Evolutionary conservation across 2,797 vertebrate species (phyloP).

Genomic region (Melanotaenia maccullochi): DNA sequence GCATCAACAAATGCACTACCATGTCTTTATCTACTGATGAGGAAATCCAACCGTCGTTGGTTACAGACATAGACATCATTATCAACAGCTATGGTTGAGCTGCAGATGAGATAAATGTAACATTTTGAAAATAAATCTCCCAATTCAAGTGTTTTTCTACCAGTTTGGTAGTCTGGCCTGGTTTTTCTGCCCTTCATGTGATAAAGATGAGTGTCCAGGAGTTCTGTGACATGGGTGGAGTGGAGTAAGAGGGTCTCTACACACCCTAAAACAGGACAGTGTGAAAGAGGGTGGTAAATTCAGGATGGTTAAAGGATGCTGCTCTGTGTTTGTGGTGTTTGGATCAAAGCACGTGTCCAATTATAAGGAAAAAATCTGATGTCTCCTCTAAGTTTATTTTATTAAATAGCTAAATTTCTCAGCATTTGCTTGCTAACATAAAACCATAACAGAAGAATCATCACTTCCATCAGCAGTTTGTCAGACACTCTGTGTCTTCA

Average conservation of each 20-base stretch:
- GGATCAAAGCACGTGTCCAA: not conserved
- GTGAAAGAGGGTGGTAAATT: not conserved
- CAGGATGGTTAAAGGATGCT: too few species aligned
- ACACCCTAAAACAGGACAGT: too few species aligned
- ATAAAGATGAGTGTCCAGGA: not conserved
- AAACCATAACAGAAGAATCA: too few species aligned
- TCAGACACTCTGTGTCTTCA: too few species aligned
- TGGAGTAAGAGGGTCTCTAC: not conserved
- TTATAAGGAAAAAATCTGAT: not conserved
- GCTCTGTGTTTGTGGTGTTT: not conserved
- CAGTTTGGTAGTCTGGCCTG: too few species aligned
- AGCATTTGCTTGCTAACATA: too few species aligned
- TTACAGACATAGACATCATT: not conserved
- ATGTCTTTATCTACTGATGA: not conserved
- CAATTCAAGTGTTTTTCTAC: too few species aligned
- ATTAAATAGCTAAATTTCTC: too few species aligned
- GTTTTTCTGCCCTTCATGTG: not conserved
- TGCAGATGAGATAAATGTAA: not conserved
- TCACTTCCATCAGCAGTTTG: too few species aligned
- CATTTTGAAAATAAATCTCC: too few species aligned
- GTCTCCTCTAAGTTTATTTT: too few species aligned
- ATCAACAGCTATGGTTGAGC: not conserved
- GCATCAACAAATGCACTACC: too few species aligned
- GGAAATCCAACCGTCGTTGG: not conserved
- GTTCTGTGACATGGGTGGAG: not conserved